Evolutionary conservation across 2,888 invertebrate species (phyloP).

Genomic region (Seira ritae): DNA sequence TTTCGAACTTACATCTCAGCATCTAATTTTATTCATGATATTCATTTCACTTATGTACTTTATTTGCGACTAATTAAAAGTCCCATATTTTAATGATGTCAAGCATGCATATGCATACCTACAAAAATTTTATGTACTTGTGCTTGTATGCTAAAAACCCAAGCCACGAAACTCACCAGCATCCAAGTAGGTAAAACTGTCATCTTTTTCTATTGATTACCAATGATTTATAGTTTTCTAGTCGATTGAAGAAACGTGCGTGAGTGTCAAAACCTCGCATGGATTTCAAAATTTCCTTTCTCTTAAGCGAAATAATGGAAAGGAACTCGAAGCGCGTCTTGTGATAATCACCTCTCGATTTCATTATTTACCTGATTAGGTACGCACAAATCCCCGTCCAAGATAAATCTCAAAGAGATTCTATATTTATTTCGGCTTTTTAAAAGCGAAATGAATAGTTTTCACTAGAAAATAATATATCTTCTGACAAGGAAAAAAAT

Average conservation of each 20-base stretch:
- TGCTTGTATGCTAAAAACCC: too few species aligned
- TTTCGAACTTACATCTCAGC: too few species aligned
- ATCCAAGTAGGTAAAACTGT: background rate
- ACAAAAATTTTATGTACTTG: too few species aligned
- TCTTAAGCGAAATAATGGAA: background rate
- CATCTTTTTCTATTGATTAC: conserved; percentile 29
- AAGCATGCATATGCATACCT: too few species aligned
- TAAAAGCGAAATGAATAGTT: background rate
- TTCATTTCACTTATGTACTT: too few species aligned
- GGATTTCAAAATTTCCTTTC: background rate
- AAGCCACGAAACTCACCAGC: background rate
- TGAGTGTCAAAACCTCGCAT: background rate
- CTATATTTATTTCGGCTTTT: too few species aligned
- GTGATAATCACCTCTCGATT: background rate
- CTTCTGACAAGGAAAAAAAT: background rate
- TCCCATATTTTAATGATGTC: too few species aligned
- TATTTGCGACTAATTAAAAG: too few species aligned
- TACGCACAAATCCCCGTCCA: too few species aligned
- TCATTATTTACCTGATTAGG: background rate
- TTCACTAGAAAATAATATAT: background rate
- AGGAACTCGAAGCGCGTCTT: background rate
- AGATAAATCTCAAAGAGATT: too few species aligned
- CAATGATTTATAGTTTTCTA: conserved; percentile 37
- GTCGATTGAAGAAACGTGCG: background rate
- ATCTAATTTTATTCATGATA: too few species aligned